Percentiles rank a stretch among this genome's conserved stretches.
Evolutionary conservation across 2,888 invertebrate species (phyloP).

Genomic region (Mantis religiosa): DNA sequence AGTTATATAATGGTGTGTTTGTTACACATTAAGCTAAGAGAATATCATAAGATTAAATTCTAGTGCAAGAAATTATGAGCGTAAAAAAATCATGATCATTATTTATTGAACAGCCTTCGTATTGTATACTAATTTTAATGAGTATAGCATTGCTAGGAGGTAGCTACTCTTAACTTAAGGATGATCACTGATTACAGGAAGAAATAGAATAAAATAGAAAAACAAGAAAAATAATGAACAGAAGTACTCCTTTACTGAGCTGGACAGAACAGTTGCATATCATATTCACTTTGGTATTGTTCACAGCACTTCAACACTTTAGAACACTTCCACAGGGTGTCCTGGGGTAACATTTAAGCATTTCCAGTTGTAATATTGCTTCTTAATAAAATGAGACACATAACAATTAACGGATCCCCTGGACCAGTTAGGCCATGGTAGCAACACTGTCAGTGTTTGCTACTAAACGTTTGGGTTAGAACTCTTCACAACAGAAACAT

Average conservation of each 20-base stretch:
- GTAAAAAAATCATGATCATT: no score
- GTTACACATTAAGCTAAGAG: no score
- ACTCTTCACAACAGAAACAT: slow-evolving; percentile 47
- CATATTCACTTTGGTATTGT: neutral
- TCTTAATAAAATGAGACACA: neutral
- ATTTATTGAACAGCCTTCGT: no score
- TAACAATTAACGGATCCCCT: neutral
- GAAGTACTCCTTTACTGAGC: neutral
- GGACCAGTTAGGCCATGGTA: neutral
- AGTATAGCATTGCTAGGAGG: no score
- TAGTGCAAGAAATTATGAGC: no score
- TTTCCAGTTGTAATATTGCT: neutral
- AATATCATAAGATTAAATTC: no score
- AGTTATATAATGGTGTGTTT: no score
- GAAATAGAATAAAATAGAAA: no score
- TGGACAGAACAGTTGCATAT: neutral
- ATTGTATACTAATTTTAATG: no score
- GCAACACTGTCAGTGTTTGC: neutral
- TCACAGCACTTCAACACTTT: neutral
- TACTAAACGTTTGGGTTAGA: neutral
- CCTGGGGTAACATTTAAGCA: neutral
- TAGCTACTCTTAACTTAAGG: no score
- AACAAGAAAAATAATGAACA: neutral
- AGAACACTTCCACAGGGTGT: no score
- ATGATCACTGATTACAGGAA: no score